A percentile compares a stretch with the other conserved stretches of the same genome.
These are phyloP conservation scores for Mormoops blainvillei DNA, from an alignment of 2,113 vertebrate species.

Conservation along the genomic window DNA sequence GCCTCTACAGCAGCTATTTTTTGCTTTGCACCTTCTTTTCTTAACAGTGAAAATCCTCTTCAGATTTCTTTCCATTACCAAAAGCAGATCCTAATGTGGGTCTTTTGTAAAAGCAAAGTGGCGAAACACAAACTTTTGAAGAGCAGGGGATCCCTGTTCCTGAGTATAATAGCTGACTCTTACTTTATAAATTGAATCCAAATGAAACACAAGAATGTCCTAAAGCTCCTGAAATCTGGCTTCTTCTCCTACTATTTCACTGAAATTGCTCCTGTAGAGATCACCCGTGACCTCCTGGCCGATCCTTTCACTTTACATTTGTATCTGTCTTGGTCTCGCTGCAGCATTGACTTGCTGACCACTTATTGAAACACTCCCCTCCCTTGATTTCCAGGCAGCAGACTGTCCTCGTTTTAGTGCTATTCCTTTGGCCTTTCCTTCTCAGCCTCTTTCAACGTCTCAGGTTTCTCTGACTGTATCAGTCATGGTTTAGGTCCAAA, in stretches of 20 bases:
- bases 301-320: neutral
- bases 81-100: neutral
- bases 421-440: neutral
- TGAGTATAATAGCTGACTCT: neutral
- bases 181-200: neutral
- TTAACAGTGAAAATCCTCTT: neutral
- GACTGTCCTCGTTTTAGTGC: neutral
- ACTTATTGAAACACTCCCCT: neutral
- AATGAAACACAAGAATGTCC: neutral
- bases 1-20: neutral
- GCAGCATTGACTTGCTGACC: neutral
- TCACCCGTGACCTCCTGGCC: neutral
- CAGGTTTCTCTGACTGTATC: neutral
- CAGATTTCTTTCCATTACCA: neutral
- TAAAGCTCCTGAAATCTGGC: neutral
- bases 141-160: neutral
- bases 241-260: neutral
- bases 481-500: neutral
- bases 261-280: neutral
- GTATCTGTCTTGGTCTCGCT: neutral
- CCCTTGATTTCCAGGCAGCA: neutral
- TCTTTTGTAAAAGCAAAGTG: neutral
- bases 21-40: neutral
- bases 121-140: neutral
- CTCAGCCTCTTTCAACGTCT: neutral